These are phyloP conservation scores for Lepidonotus clava DNA, from an alignment of 2,888 invertebrate genomes.

Conservation along the genomic window DNA sequence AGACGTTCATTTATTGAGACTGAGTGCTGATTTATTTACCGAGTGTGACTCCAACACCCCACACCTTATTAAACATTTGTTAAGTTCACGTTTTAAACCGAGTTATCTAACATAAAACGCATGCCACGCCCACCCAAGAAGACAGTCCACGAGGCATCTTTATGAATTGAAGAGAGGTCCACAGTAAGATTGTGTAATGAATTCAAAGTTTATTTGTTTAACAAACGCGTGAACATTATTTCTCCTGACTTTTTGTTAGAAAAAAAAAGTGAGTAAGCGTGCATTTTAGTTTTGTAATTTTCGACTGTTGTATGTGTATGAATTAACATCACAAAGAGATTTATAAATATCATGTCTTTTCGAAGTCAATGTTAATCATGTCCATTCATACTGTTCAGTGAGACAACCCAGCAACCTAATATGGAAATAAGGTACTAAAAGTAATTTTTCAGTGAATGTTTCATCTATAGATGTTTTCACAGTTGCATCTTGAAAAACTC, in stretches of 20 bases:
- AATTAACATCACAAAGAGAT: background rate
- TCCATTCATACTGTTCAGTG: background rate
- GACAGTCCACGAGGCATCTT: too few relatives aligned
- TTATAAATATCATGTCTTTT: background rate
- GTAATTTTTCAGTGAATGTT: too few relatives aligned
- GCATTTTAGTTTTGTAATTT: background rate
- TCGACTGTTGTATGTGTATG: background rate
- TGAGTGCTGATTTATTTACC: background rate
- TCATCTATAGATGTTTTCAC: too few relatives aligned
- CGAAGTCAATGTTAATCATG: background rate
- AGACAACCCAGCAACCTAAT: background rate
- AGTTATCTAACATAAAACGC: background rate
- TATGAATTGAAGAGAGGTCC: too few relatives aligned
- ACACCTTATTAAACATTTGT: background rate
- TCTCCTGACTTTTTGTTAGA: background rate
- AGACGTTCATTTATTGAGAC: conserved; percentile 25
- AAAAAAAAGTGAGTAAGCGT: background rate
- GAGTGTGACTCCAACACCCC: conserved; percentile 7
- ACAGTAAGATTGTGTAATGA: too few relatives aligned
- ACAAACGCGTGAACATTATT: too few relatives aligned
- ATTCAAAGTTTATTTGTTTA: too few relatives aligned
- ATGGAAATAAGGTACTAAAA: conserved; percentile 25
- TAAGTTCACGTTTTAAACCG: conserved; percentile 3
- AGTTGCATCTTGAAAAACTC: conserved; percentile 35
- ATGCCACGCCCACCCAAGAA: conserved; percentile 4